Conservation (phyloP, 2,888 invertebrate genomes). For the Athalia cordata region DNA sequence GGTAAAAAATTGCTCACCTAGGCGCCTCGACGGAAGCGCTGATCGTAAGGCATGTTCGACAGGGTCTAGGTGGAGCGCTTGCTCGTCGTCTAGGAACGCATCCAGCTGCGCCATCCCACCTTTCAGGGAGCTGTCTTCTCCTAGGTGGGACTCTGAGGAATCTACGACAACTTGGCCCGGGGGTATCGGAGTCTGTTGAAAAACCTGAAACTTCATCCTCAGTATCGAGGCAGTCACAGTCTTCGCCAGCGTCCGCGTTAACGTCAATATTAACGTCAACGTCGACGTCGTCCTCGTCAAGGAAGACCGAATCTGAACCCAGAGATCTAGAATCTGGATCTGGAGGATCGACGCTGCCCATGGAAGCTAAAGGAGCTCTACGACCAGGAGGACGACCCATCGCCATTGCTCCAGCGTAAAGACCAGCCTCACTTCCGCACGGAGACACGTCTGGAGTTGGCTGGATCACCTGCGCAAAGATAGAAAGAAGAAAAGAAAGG, state of each 20-base stretch:
- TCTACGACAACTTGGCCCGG: conserved; percentile 68
- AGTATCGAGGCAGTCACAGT: conserved; percentile 79
- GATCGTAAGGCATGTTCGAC: conserved; percentile 67
- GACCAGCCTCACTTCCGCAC: conserved; percentile 80
- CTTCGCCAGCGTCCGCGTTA: conserved; percentile 47
- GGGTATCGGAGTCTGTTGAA: conserved; percentile 86
- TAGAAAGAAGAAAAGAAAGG: neutral
- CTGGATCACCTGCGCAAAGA: conserved; percentile 78
- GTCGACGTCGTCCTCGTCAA: conserved; percentile 77
- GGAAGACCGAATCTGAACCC: conserved; percentile 88
- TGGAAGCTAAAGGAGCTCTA: conserved; percentile 86
- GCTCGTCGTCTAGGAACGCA: conserved; percentile 69
- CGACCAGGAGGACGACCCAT: conserved; percentile 65
- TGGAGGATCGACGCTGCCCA: conserved; percentile 83
- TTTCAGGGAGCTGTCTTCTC: conserved; percentile 65
- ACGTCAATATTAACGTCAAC: conserved; percentile 36
- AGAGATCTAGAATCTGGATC: conserved; percentile 84
- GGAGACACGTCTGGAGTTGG: conserved; percentile 91
- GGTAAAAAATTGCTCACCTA: conserved; percentile 57
- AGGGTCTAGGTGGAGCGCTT: conserved; percentile 52
- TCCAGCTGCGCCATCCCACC: conserved; percentile 73
- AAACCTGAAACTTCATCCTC: conserved; percentile 91
- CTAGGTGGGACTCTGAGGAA: conserved; percentile 73
- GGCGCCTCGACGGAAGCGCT: conserved; percentile 70
- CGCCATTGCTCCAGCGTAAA: conserved; percentile 70